These are phyloP conservation scores for Protodeltote pygarga DNA, from an alignment of 2,888 invertebrate species.

Conservation along the genomic window DNA sequence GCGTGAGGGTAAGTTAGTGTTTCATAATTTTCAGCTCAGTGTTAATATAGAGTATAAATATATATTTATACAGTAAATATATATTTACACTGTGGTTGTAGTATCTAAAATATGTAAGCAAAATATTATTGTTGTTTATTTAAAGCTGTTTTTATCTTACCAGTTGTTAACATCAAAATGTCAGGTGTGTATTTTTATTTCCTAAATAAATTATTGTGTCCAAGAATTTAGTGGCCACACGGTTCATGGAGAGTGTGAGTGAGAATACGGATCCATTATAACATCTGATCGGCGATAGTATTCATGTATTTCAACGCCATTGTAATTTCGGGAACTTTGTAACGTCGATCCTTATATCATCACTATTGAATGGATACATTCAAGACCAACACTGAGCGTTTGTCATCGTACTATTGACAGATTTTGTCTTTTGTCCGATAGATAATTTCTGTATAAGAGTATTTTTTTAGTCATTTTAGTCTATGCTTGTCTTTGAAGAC, in stretches of 20 bases:
- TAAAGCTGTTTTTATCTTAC: neutral
- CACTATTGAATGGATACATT: slow-evolving; percentile 60
- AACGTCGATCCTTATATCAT: slow-evolving; percentile 45
- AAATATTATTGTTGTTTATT: neutral
- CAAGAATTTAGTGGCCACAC: slow-evolving; percentile 35
- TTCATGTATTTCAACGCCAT: slow-evolving; percentile 71
- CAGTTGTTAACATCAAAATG: too few species aligned
- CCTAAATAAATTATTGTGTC: neutral
- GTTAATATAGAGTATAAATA: too few species aligned
- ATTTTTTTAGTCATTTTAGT: slow-evolving; percentile 12
- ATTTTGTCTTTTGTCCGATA: slow-evolving; percentile 39
- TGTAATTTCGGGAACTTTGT: slow-evolving; percentile 66
- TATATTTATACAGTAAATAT: too few species aligned
- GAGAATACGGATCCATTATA: slow-evolving; percentile 48
- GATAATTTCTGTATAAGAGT: slow-evolving; percentile 27
- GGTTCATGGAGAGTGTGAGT: slow-evolving; percentile 59
- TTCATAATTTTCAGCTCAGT: too few species aligned
- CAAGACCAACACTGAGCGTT: slow-evolving; percentile 52
- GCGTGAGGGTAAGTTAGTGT: too few species aligned
- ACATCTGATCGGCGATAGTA: slow-evolving; percentile 68
- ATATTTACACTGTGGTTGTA: too few species aligned
- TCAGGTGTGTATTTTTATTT: too few species aligned
- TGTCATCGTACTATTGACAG: slow-evolving; percentile 59
- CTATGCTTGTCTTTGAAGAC: slow-evolving; percentile 2
- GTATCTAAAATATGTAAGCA: too few species aligned